Conservation (phyloP, 2,888 invertebrate species). For the Lapara coniferarum region DNA sequence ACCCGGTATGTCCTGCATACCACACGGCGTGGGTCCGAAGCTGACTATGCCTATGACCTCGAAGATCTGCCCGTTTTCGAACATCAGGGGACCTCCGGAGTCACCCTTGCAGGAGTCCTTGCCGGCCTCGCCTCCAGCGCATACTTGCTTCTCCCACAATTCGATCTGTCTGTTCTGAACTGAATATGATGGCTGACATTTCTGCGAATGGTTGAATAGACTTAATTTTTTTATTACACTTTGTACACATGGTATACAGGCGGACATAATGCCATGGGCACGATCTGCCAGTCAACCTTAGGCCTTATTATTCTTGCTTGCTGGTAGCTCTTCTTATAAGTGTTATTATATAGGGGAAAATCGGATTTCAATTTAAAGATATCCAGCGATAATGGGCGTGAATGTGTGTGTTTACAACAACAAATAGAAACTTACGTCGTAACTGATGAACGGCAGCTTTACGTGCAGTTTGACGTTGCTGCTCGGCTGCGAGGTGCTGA, state of each 20-base stretch:
- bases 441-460: constrained; percentile 15
- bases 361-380: too few species aligned
- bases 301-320: too few species aligned
- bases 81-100: constrained; percentile 86
- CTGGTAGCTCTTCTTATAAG: too few species aligned
- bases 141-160: constrained; percentile 27
- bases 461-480: constrained; percentile 25
- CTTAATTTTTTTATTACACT: too few species aligned
- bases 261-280: too few species aligned
- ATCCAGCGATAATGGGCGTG: too few species aligned
- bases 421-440: background rate
- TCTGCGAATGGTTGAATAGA: background rate
- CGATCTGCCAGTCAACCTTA: too few species aligned
- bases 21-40: constrained; percentile 86
- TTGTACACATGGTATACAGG: too few species aligned
- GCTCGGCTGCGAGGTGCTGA: constrained; percentile 2
- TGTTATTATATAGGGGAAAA: too few species aligned
- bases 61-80: constrained; percentile 48
- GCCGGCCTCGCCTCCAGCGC: constrained; percentile 25
- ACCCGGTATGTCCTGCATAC: constrained; percentile 83
- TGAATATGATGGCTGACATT: constrained; percentile 23
- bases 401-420: too few species aligned
- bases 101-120: constrained; percentile 84
- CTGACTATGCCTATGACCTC: constrained; percentile 83
- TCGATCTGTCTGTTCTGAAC: constrained; percentile 13